phyloP scores from a whole-genome alignment of 2,113 vertebrate species.

The Hydrolagus affinis region DNA sequence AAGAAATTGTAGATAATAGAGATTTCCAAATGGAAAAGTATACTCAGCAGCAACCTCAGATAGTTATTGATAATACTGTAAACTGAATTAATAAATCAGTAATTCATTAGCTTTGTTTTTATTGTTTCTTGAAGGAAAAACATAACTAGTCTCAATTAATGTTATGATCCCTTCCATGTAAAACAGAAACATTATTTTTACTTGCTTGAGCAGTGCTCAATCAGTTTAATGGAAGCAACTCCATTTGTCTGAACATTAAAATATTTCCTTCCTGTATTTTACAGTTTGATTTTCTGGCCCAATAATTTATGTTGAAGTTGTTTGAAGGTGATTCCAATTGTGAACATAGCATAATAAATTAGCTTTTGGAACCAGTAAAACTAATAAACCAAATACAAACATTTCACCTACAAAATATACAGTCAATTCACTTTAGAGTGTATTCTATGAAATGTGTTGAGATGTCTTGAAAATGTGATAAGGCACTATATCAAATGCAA shows the following conservation, averaged over 20 bases:
- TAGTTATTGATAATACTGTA: neutral
- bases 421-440: too few species aligned
- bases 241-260: neutral
- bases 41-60: too few species aligned
- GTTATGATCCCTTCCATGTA: neutral
- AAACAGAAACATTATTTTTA: neutral
- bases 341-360: neutral
- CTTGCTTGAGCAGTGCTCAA: neutral
- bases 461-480: too few species aligned
- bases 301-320: neutral
- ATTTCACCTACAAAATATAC: too few species aligned
- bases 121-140: neutral
- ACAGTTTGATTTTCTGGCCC: neutral
- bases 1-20: too few species aligned
- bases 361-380: too few species aligned
- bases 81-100: neutral
- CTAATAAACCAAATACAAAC: too few species aligned
- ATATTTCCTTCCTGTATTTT: neutral
- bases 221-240: neutral
- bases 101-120: neutral
- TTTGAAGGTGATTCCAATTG: neutral
- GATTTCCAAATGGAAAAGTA: too few species aligned
- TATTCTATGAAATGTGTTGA: too few species aligned
- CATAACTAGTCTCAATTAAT: neutral
- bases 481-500: too few species aligned